These are phyloP conservation scores for Thecocarcelia acutangulata DNA, from an alignment of 2,888 invertebrate species.

Conservation along the genomic window DNA sequence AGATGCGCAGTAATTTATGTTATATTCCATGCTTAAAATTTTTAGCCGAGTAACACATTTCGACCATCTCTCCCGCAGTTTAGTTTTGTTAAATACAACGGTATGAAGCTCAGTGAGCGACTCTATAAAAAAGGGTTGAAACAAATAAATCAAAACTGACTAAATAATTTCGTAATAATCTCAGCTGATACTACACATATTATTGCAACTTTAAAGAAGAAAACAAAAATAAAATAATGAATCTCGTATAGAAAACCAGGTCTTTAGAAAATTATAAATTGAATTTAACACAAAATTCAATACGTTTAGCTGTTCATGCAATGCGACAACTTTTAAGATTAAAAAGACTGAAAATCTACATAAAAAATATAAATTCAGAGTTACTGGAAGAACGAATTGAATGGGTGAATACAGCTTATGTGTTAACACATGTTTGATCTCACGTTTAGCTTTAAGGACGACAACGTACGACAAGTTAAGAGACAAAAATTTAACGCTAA, in stretches of 20 bases:
- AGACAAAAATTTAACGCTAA: conserved; percentile 58
- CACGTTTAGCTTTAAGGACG: conserved; percentile 68
- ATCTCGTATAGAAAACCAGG: background rate
- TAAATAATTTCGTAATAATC: conserved; percentile 61
- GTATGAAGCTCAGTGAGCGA: too few species aligned
- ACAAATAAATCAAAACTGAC: conserved; percentile 28
- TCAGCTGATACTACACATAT: conserved; percentile 38
- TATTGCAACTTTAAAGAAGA: conserved; percentile 16
- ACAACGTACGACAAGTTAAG: conserved; percentile 52
- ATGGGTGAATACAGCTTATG: conserved; percentile 63
- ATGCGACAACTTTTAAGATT: conserved; percentile 52
- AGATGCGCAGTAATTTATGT: too few species aligned
- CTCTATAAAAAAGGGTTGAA: too few species aligned
- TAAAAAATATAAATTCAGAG: background rate
- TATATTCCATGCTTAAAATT: too few species aligned
- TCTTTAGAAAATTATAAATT: conserved; percentile 42
- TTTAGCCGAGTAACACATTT: too few species aligned
- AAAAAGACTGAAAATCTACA: conserved; percentile 10
- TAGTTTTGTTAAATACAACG: too few species aligned
- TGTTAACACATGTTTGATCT: conserved; percentile 72
- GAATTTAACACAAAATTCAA: conserved; percentile 32
- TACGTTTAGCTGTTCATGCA: conserved; percentile 44
- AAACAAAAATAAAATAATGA: conserved; percentile 2
- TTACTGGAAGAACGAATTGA: conserved; percentile 31
- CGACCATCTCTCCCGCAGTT: too few species aligned